These are phyloP conservation scores for Nothocercus julius DNA, from an alignment of 2,113 vertebrate species.

Conservation along the genomic window DNA sequence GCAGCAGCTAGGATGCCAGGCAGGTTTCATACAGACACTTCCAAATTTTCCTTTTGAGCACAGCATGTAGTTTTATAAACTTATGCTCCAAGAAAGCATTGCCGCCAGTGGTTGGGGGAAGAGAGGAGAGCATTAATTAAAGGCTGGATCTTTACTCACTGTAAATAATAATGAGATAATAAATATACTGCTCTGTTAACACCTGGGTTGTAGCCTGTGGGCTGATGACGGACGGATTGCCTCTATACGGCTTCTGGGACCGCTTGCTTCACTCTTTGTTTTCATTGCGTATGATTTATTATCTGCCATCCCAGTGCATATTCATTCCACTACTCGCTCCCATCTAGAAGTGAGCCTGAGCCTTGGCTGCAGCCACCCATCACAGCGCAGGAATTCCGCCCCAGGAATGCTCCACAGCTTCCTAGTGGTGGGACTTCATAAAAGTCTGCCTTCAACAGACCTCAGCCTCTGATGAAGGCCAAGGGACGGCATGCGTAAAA, in stretches of 20 bases:
- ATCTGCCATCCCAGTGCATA: conserved; percentile 28
- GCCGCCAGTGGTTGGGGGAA: not conserved
- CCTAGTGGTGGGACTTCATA: fast-evolving
- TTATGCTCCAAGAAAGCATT: conserved; percentile 5
- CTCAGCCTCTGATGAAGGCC: not conserved
- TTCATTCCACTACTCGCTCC: conserved; percentile 16
- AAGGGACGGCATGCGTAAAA: not conserved
- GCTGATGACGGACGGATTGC: not conserved
- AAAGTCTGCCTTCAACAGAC: not conserved
- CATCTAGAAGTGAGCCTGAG: not conserved
- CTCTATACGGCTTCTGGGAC: conserved; percentile 32
- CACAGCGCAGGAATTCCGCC: not conserved
- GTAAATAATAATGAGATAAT: conserved; percentile 57
- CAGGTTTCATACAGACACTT: conserved; percentile 22
- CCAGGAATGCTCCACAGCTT: not conserved
- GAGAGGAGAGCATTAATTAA: conserved; percentile 34
- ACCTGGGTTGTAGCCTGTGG: conserved; percentile 21
- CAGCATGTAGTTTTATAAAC: conserved; percentile 36
- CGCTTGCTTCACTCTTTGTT: conserved; percentile 21
- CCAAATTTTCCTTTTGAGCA: conserved; percentile 29
- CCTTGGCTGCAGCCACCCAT: not conserved
- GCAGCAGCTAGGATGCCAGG: not conserved
- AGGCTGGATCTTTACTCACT: conserved; percentile 24
- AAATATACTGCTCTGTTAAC: conserved; percentile 60
- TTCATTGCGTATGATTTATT: conserved; percentile 51